phyloP scores from a whole-genome alignment of 2,113 vertebrate genomes.

The Brachyhypopomus gauderio region DNA sequence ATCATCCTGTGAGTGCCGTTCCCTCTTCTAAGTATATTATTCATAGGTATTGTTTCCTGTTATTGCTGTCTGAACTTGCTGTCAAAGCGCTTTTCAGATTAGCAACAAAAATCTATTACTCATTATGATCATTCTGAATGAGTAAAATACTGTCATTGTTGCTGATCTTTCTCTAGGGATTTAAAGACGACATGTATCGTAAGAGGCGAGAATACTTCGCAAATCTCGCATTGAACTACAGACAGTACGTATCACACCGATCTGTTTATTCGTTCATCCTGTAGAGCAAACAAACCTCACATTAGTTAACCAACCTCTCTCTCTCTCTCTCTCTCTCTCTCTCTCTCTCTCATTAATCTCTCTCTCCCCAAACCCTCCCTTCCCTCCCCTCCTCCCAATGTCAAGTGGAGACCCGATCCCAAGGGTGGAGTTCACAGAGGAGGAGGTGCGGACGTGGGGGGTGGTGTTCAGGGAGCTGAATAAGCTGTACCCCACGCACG shows the following conservation, averaged over 20 bases:
- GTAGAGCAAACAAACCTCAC: background rate
- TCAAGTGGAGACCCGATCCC: slow-evolving; percentile 88
- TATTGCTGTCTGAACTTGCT: too few relatives aligned
- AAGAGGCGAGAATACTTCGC: slow-evolving; percentile 95
- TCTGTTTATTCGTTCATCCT: background rate
- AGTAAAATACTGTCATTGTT: background rate
- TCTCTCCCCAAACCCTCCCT: background rate
- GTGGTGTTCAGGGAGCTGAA: slow-evolving; percentile 92
- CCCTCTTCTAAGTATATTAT: background rate
- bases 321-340: background rate
- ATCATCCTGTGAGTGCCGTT: slow-evolving; percentile 81
- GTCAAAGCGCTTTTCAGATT: too few relatives aligned
- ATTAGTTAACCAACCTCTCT: background rate
- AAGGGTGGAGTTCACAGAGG: slow-evolving; percentile 90
- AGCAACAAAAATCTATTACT: too few relatives aligned
- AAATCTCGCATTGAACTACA: slow-evolving; percentile 91
- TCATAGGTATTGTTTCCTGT: background rate
- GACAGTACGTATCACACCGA: slow-evolving; percentile 79
- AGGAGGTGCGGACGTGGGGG: slow-evolving; percentile 95
- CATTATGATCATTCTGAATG: background rate
- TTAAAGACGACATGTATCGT: slow-evolving; percentile 97
- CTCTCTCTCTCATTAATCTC: background rate
- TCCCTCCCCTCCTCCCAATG: background rate
- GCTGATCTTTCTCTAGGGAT: slow-evolving; percentile 77
- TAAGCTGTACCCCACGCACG: slow-evolving; percentile 91